Base-by-base conservation (phyloP, 1,140 invertebrate species). In the Macrotrachela quadricornifera region DNA sequence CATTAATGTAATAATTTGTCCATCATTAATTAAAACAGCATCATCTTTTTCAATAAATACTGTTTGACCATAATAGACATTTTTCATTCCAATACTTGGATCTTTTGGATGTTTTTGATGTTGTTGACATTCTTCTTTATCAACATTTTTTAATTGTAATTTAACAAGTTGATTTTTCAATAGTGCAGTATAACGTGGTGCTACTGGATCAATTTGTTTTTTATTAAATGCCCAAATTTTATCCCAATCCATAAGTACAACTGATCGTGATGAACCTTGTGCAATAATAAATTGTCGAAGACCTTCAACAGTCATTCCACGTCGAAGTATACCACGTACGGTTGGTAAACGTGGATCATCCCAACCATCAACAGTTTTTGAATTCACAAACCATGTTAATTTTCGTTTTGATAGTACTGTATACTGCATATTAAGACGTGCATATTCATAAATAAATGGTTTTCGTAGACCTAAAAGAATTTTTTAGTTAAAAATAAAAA, bases 211-310 rank as follows among this genome's bases (percentile, higher is more conserved):
- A 60, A 94, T 87, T 1, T 88, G 78, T 76, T 96, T 96, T 69
- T 94, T 95, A 66, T 99, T 99, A 60, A 96, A 86, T 11, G 91
- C 78, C 94, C 94, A 99, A 57, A 99, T 94, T 72, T 99, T 99
- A 67, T 99, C 92, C 94, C 94, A 99, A 65, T 95, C 90, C 94
- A 99, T 99, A 63, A 88, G 87, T 1, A 94, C 88, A 6, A 97
- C 87, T 11, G 90, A 86, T 58, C 83, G 77, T 18, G 90, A 95
- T 44, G 90, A 95, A 46, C 94, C 94, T 66, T 99, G 94, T n/a
- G 91, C 86, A 40, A 91, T 79, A 59, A 99, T 96, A 64, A 99
- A 99, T 71, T 96, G 84, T 60, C 87, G 85, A 10, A 99, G 71
- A 1, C 85, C 92, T 65, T 94, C 85, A 14, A 97, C 85, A 0